Base-by-base conservation (phyloP, 2,113 vertebrate genomes). In the Hippolais icterina region DNA sequence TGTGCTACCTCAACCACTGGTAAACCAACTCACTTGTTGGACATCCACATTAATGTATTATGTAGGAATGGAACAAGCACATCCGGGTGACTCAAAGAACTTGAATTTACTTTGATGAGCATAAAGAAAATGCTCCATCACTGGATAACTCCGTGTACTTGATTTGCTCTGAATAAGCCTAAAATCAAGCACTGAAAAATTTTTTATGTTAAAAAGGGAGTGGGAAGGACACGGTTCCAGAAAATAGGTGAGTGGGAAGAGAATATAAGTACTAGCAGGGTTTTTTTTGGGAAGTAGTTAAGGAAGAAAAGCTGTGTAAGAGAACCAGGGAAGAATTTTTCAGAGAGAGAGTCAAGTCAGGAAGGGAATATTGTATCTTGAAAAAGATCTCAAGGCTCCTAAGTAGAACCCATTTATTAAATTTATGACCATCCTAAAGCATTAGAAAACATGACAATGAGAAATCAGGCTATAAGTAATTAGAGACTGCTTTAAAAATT, bases 11-110 rank as follows among this genome's bases (percentile, higher is more conserved):
- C 56, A 52, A 6, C 9, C 44, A 52, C 21, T 27, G 18, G 23
- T 10, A 66, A 77, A 61, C 7, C 28, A 35, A 1, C 31, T 60
- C 21, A 31, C 10, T 53, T 37, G 3, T 10, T 2, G 0, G n/a
- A 49, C 14, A 31, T 44, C 8, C 13, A 9, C 0, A 0, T 15
- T 74, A 72, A 53, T 21, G 22, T 1, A n/a, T 17, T 21, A 6
- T 52, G 13, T 31, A 54, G 15, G 23, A 83, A 86, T 1, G 5
- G 5, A n/a, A 61, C 10, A 52, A 49, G 47, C 17, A 65, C 2
- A 49, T 44, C 17, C 13, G 66, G 25, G 42, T 66, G 29, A 70
- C 41, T 13, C 56, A 87, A 82, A 20, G 11, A 65, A 56, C 13
- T 5, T 46, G 64, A 49, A 39, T 72, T 74, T 69, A 9, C 37